Evolutionary conservation across 2,113 vertebrate genomes (phyloP).

Genomic region (Pseudorectes ferrugineus): DNA sequence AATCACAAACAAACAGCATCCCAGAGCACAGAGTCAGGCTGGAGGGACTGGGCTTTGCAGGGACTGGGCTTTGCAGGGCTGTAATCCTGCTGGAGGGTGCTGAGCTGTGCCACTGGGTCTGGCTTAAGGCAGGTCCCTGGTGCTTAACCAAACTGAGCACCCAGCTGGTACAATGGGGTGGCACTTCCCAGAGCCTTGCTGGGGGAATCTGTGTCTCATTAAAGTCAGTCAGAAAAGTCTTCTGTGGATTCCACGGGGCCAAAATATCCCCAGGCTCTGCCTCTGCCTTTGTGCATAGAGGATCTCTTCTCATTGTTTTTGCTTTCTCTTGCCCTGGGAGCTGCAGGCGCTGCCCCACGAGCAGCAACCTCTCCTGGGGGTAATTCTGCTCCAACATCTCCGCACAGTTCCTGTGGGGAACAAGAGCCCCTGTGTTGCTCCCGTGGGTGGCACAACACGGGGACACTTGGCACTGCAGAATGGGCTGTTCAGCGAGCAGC

Average conservation of each 20-base stretch:
- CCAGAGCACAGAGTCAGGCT: neutral
- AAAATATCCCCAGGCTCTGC: neutral
- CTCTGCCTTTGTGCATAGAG: accelerated
- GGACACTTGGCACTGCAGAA: neutral
- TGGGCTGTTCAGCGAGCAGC: accelerated
- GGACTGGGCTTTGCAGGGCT: neutral
- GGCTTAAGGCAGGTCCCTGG: neutral
- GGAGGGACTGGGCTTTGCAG: accelerated
- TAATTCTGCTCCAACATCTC: accelerated
- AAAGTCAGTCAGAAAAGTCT: accelerated
- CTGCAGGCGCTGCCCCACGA: accelerated
- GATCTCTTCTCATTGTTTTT: neutral
- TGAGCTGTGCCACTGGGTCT: accelerated
- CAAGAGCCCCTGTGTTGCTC: neutral
- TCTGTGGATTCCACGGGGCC: neutral
- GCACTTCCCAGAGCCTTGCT: neutral
- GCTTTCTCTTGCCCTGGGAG: neutral
- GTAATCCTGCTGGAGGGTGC: neutral
- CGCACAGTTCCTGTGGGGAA: accelerated
- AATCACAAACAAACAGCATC: neutral
- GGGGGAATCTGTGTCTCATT: accelerated
- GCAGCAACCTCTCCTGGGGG: accelerated
- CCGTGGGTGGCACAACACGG: accelerated
- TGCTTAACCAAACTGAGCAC: neutral
- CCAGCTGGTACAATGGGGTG: neutral